A percentile compares a stretch with the other conserved stretches of the same genome.
These are phyloP conservation scores for Pachyuromys duprasi DNA, from an alignment of 2,797 vertebrate species.

Conservation along the genomic window DNA sequence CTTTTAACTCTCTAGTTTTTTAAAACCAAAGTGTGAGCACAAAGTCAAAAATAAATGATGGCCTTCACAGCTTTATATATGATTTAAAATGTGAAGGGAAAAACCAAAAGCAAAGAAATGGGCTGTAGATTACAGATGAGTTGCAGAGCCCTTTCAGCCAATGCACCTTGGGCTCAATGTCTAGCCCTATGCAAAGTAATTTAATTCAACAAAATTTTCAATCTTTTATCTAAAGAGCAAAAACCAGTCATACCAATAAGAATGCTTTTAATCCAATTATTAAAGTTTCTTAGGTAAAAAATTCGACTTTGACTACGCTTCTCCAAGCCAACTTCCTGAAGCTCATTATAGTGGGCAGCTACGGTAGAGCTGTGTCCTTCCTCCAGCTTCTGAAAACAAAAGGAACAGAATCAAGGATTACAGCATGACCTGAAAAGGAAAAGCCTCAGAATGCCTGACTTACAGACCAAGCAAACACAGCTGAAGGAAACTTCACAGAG, in stretches of 20 bases:
- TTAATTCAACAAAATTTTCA: conserved; percentile 37
- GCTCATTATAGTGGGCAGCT: conserved; percentile 95
- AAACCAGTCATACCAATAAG: conserved; percentile 93
- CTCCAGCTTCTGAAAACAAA: conserved; percentile 78
- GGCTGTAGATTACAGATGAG: not conserved
- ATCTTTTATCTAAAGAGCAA: conserved; percentile 20
- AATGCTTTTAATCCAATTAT: conserved; percentile 99
- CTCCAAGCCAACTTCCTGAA: conserved; percentile 94
- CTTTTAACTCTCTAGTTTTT: not conserved
- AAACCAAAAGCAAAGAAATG: not conserved
- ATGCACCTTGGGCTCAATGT: no score
- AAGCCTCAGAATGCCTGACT: not conserved
- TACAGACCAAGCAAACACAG: not conserved
- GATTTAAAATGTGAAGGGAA: not conserved
- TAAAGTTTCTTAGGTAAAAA: conserved; percentile 98
- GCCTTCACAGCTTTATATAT: not conserved
- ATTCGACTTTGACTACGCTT: conserved; percentile 95
- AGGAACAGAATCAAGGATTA: not conserved
- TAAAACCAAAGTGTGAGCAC: conserved; percentile 17
- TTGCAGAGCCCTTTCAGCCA: not conserved
- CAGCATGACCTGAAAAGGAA: not conserved
- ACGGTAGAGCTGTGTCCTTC: conserved; percentile 92
- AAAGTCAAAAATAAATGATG: conserved; percentile 55
- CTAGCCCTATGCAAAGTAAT: not conserved
- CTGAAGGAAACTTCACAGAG: conserved; percentile 21